Base-by-base conservation (phyloP, 2,797 vertebrate genomes). In the Artibeus lituratus region DNA sequence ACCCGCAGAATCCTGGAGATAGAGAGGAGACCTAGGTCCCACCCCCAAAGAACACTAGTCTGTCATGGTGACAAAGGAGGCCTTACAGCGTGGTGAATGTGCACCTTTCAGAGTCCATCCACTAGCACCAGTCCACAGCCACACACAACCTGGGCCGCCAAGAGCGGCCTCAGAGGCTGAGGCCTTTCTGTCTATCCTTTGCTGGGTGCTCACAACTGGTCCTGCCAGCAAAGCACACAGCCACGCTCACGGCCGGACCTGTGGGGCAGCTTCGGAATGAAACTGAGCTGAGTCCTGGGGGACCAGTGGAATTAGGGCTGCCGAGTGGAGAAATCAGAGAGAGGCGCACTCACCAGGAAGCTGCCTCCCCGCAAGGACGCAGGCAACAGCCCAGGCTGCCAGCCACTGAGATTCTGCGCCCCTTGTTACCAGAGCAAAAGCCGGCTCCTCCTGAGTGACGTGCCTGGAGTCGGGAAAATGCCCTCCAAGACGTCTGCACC, bases 31-130 rank as follows among this genome's bases (percentile, higher is more conserved):
- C 70, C 44, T 55, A 55, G 35, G 26, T 11, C 37, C 55, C 11
- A 9, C 19, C 57, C n/a, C 59, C 1, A 11, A 26, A 77, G 69
- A 19, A 2, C 12, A 5, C 16, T 22, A 8, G 1, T 7, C n/a
- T 5, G 0, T 11, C 47, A 10, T 0, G 4, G 24, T 3, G 49
- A 53, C 49, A 9, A 78, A 8, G 21, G 19, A 8, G 37, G 10
- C 47, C 3, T 4, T 2, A 2, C 16, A 2, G 3, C 0, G 1
- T 14, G 32, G 35, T 16, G 24, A 35, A 19, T 3, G 3, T 15
- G 11, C 11, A 15, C 0, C 16, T n/a, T 59, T 19, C 39, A 15
- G 39, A 10, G 18, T 10, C 21, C 14, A n/a, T 16, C 49, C 67
- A 21, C 10, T 35, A 0, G 78, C 32, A 10, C n/a, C 3, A 1